phyloP scores from a whole-genome alignment of 2,113 vertebrate genomes.

The Phodopus roborovskii region DNA sequence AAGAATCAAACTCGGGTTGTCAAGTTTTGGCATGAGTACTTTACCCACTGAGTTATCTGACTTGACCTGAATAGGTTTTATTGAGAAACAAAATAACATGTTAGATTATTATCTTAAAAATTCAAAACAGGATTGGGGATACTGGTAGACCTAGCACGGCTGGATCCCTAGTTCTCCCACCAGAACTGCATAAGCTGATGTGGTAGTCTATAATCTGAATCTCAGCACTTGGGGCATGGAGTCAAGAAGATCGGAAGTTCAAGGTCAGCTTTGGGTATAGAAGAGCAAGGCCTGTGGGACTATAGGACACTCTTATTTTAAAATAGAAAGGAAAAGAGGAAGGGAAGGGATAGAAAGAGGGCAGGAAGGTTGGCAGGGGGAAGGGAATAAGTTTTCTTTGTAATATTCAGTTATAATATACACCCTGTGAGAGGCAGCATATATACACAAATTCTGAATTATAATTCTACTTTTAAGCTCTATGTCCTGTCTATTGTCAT shows the following conservation, averaged over 20 bases:
- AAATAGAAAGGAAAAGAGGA: not conserved
- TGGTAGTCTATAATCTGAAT: not conserved
- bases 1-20: not conserved
- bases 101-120: slow-evolving; percentile 7
- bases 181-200: not conserved
- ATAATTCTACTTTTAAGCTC: not conserved
- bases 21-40: too few relatives aligned
- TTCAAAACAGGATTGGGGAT: not conserved
- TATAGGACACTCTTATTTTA: not conserved
- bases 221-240: not conserved
- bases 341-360: too few relatives aligned
- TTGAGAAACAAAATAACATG: not conserved
- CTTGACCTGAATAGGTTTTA: not conserved
- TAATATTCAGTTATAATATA: slow-evolving; percentile 31
- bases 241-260: not conserved
- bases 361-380: not conserved
- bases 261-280: not conserved
- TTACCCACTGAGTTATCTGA: not conserved
- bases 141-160: not conserved
- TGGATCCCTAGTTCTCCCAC: not conserved
- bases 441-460: not conserved
- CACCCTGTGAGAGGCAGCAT: not conserved
- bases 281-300: not conserved
- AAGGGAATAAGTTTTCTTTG: not conserved
- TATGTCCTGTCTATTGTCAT: not conserved